phyloP scores from a whole-genome alignment of 2,888 invertebrate species.

The Plebejus anna region DNA sequence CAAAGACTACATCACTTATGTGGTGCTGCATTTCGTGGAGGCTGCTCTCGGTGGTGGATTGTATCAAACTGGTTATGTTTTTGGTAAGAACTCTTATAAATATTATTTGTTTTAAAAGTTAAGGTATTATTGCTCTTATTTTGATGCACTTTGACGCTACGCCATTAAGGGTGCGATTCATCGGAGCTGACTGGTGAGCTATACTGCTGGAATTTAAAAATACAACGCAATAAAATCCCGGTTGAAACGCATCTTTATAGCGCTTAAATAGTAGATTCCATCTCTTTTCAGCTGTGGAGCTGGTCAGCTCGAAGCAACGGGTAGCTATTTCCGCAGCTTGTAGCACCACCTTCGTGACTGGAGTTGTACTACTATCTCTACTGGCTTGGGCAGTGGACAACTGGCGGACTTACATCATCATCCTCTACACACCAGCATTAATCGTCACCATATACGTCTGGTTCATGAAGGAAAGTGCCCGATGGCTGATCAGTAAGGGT shows the following conservation, averaged over 20 bases:
- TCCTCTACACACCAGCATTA: slow-evolving; percentile 85
- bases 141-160: no score
- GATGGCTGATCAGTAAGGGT: slow-evolving; percentile 88
- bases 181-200: no score
- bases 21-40: slow-evolving; percentile 79
- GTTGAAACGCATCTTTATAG: no score
- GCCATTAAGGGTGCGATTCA: no score
- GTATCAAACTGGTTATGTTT: slow-evolving; percentile 80
- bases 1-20: slow-evolving; percentile 74
- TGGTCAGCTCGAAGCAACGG: slow-evolving; percentile 87
- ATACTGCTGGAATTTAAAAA: no score
- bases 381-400: slow-evolving; percentile 85
- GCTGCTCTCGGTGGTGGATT: slow-evolving; percentile 78
- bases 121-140: no score
- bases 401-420: slow-evolving; percentile 85
- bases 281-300: slow-evolving; percentile 83
- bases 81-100: slow-evolving; percentile 62
- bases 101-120: no score
- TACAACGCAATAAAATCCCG: no score
- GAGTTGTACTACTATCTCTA: slow-evolving; percentile 84
- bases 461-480: slow-evolving; percentile 86
- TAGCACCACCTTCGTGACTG: slow-evolving; percentile 87
- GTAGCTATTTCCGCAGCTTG: slow-evolving; percentile 87
- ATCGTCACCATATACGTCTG: slow-evolving; percentile 84
- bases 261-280: no score